Conservation (phyloP, 2,797 vertebrate genomes). For the Pipistrellus kuhlii region DNA sequence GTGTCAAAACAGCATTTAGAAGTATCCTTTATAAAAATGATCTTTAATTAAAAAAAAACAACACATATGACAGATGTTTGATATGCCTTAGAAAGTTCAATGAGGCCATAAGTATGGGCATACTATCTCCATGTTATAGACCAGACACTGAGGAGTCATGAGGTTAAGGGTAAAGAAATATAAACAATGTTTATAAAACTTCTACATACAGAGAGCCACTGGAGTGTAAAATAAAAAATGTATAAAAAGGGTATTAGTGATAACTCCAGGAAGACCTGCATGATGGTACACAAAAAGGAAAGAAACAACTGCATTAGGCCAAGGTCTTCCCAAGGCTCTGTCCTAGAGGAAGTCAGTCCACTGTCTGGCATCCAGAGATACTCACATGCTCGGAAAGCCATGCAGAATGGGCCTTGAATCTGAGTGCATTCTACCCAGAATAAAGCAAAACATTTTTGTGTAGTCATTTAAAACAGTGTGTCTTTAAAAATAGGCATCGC, state of each 20-base stretch:
- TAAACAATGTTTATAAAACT: conserved; percentile 24
- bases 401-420: background rate
- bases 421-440: background rate
- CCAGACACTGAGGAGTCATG: background rate
- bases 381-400: background rate
- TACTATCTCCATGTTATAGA: background rate
- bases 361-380: background rate
- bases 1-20: conserved; percentile 21
- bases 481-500: conserved; percentile 70
- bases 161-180: conserved; percentile 1
- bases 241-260: background rate
- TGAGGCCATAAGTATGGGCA: background rate
- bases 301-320: background rate
- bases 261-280: background rate
- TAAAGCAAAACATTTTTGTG: conserved; percentile 31
- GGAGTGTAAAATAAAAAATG: background rate
- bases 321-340: background rate
- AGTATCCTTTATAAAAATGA: background rate
- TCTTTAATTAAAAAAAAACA: background rate
- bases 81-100: background rate
- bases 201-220: background rate
- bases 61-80: background rate
- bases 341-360: background rate
- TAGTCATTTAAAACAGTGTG: conserved; percentile 68
- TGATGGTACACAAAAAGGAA: background rate